Conservation (phyloP, 2,888 invertebrate species). For the Ectobius pallidus region DNA sequence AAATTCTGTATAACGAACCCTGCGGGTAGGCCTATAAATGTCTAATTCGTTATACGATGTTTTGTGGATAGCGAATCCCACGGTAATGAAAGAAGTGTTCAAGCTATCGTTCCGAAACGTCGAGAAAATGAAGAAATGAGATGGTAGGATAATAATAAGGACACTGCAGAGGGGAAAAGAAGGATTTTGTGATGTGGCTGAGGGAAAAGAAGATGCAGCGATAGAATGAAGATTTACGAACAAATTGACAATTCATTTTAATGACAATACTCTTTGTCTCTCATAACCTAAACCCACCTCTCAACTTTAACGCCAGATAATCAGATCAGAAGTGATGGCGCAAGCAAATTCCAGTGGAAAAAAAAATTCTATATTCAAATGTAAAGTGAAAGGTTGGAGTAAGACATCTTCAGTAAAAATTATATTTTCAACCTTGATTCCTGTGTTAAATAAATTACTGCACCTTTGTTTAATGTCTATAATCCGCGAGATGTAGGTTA, state of each 20-base stretch:
- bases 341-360: neutral
- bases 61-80: too few relatives aligned
- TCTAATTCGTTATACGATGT: too few relatives aligned
- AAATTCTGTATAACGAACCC: too few relatives aligned
- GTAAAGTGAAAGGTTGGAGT: too few relatives aligned
- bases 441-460: too few relatives aligned
- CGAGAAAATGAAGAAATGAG: neutral
- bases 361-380: neutral
- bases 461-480: too few relatives aligned
- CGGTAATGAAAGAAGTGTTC: too few relatives aligned
- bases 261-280: neutral
- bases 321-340: slow-evolving; percentile 17
- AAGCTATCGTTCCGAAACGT: neutral
- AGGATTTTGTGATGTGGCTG: neutral
- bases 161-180: neutral
- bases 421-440: too few relatives aligned
- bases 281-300: neutral
- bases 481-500: too few relatives aligned
- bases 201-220: neutral
- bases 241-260: slow-evolving; percentile 17
- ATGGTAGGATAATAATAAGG: neutral
- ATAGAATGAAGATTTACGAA: slow-evolving; percentile 9
- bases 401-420: too few relatives aligned
- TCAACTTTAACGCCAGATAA: too few relatives aligned
- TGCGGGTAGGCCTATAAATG: too few relatives aligned